Evolutionary conservation across 2,113 vertebrate species (phyloP), one percentile per base, ranked within the genome.

Genomic region (Cebus imitator): DNA sequence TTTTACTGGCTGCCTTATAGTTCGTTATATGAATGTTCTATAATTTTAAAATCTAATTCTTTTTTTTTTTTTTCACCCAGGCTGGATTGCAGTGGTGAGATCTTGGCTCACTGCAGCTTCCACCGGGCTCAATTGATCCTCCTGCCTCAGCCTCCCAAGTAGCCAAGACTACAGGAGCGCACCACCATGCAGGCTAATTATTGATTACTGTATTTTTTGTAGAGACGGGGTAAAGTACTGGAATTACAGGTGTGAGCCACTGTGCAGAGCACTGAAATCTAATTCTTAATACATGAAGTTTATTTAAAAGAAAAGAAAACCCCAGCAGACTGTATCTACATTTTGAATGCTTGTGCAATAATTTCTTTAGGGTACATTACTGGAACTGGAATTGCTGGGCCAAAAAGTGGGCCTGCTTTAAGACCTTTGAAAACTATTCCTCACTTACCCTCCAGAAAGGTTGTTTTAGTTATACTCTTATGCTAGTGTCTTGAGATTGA

Each of bases 1-100:
- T 79, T 94, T n/a, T 83, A n/a, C 82, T 85, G 85, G 66, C 72
- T 76, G 12, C 64, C 78, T 80, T 80, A 43, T 84, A 94, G 37
- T 43, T 43, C 43, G 6, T 43, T 43, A 43, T 43, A 43, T 43
- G 48, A 68, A 48, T 76, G 8, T 70, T 75, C 30, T 21, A 5
- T 72, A 58, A 88, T 91, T 93, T 64, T 14, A 64, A 32, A 64
- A 30, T 64, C 12, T 6, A 32, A 64, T 64, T 64, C 12, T 64
- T 64, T 64, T 27, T 43, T 40, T 43, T 40, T 40, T 30, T 32
- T 64, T 64, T 64, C 61, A 64, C 61, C 61, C 61, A 64, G 61
- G 61, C 61, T 64, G 27, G 27, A 64, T 64, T 64, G 61, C 61
- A 64, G 61, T 64, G 61, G 27, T 30, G 30, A 64, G 61, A 64